Evolutionary conservation across 30 jellyfish, hydroid and myxozoan genomes (phyloP).

Genomic region (Mastigias papua): DNA sequence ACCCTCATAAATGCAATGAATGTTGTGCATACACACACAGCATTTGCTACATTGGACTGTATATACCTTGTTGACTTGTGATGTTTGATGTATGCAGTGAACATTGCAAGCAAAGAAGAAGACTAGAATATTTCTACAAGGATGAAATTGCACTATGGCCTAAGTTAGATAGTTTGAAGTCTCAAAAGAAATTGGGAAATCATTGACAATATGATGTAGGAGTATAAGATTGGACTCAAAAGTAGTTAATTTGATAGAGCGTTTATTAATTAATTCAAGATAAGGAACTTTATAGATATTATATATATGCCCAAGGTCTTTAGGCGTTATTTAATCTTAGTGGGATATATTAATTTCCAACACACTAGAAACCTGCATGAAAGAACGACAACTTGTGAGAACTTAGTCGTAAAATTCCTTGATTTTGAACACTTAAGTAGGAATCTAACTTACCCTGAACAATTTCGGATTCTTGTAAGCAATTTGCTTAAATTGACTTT

Average conservation of each 20-base stretch:
- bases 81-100: conserved; percentile 12
- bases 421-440: no score
- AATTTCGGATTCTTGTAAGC: no score
- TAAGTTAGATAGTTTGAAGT: neutral
- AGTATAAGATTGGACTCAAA: neutral
- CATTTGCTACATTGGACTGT: neutral
- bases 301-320: neutral
- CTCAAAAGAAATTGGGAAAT: neutral
- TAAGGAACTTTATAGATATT: neutral
- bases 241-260: neutral
- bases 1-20: neutral
- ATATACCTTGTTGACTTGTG: neutral
- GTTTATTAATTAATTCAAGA: neutral
- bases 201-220: neutral
- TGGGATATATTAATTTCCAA: neutral
- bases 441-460: no score
- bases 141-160: neutral
- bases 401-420: no score
- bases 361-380: no score
- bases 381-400: no score
- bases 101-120: neutral
- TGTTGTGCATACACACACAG: neutral
- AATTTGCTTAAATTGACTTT: no score
- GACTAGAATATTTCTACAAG: neutral
- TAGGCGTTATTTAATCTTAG: neutral